phyloP scores from a whole-genome alignment of 2,113 vertebrate species.

The Toxotes jaculatrix region DNA sequence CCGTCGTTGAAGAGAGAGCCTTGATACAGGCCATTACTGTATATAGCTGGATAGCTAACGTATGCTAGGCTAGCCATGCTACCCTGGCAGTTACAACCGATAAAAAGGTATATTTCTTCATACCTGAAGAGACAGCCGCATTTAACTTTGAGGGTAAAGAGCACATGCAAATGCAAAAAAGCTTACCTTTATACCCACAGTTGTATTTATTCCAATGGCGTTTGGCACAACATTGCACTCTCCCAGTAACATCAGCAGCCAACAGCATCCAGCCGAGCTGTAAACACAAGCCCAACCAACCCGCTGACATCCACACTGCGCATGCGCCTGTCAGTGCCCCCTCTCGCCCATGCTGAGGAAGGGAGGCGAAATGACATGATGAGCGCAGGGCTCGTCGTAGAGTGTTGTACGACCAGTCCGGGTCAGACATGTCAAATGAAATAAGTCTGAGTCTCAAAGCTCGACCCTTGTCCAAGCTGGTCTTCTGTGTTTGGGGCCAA shows the following conservation, averaged over 20 bases:
- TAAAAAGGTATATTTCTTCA: constrained; percentile 7
- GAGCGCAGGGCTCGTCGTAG: neutral
- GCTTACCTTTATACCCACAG: constrained; percentile 75
- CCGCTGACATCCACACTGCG: constrained; percentile 68
- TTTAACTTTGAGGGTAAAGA: neutral
- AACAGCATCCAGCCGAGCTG: constrained; percentile 79
- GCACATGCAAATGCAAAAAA: neutral
- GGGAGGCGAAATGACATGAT: constrained; percentile 6
- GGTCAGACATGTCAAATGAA: neutral
- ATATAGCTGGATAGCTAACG: constrained; percentile 60
- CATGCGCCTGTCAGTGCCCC: constrained; percentile 74
- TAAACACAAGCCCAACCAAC: constrained; percentile 85
- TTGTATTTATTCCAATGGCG: constrained; percentile 69
- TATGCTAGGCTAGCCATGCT: constrained; percentile 72
- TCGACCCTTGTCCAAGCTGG: neutral
- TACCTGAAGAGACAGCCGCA: neutral
- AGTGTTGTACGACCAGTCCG: neutral
- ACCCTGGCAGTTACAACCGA: constrained; percentile 45
- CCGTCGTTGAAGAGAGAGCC: constrained; percentile 35
- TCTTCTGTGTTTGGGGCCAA: neutral
- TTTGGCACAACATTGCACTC: constrained; percentile 79
- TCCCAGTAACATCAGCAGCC: constrained; percentile 72
- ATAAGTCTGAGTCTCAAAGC: neutral
- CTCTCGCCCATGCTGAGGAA: constrained; percentile 5
- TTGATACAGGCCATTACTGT: constrained; percentile 64